Conservation (phyloP, 1,140 invertebrate genomes). For the Apis cerana region DNA sequence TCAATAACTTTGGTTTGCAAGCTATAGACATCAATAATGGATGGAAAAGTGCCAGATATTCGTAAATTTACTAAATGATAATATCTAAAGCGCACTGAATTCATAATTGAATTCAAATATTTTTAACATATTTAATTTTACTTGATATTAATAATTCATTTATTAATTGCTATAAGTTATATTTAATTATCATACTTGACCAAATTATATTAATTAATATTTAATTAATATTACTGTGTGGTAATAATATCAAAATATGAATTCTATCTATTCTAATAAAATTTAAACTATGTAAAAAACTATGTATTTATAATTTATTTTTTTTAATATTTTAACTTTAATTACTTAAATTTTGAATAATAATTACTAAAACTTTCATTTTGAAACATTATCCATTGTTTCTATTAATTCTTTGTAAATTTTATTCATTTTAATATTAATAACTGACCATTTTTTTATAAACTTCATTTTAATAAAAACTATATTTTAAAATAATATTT, state of each 20-base stretch:
- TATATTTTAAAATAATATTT: neutral
- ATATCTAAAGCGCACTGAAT: neutral
- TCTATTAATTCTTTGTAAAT: neutral
- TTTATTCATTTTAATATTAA: neutral
- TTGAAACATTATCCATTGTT: neutral
- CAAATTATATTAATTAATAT: conserved; percentile 11
- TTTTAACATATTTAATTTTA: neutral
- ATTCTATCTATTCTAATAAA: conserved; percentile 2
- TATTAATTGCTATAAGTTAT: neutral
- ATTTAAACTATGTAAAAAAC: conserved; percentile 18
- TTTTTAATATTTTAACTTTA: neutral
- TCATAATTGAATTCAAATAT: neutral
- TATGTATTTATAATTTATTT: neutral
- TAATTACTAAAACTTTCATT: conserved; percentile 4
- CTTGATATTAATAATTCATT: neutral
- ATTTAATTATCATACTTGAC: neutral
- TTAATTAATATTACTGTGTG: neutral
- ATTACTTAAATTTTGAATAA: conserved; percentile 1
- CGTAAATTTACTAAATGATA: conserved; percentile 8
- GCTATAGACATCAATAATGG: conserved; percentile 45
- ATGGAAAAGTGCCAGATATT: conserved; percentile 59
- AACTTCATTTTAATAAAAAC: neutral
- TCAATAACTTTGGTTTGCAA: conserved; percentile 47
- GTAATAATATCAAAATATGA: conserved; percentile 27
- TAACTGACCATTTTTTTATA: neutral